These are phyloP conservation scores for Bombus confusus DNA, from an alignment of 1,140 invertebrate genomes.

Conservation along the genomic window DNA sequence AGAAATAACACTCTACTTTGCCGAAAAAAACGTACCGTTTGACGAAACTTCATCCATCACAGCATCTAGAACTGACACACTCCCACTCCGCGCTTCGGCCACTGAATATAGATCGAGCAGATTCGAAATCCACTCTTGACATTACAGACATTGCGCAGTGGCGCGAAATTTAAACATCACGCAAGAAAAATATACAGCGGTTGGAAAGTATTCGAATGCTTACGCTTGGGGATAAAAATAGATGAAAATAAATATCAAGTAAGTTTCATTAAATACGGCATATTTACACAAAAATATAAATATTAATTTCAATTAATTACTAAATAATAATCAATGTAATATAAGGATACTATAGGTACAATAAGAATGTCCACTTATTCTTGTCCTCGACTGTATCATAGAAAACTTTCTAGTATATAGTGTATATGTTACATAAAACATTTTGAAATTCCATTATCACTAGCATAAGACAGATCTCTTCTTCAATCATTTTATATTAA, in stretches of 20 bases:
- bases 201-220: too few relatives aligned
- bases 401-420: not conserved
- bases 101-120: conserved; percentile 16
- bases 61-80: conserved; percentile 73
- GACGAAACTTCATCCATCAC: conserved; percentile 77
- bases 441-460: not conserved
- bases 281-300: too few relatives aligned
- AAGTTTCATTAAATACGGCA: too few relatives aligned
- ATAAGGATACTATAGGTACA: too few relatives aligned
- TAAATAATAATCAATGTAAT: too few relatives aligned
- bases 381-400: not conserved
- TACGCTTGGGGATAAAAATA: too few relatives aligned
- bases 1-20: conserved; percentile 16
- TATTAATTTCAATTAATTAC: too few relatives aligned
- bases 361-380: too few relatives aligned
- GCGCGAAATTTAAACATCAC: conserved; percentile 16
- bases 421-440: not conserved
- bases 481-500: too few relatives aligned
- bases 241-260: too few relatives aligned
- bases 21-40: conserved; percentile 73
- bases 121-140: conserved; percentile 18
- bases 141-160: not conserved
- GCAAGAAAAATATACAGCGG: not conserved
- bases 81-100: conserved; percentile 60
- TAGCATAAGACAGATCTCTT: too few relatives aligned